A percentile compares a stretch with the other conserved stretches of the same genome.
Conservation (phyloP, 2,113 vertebrate genomes). For the Gopherus evgoodei region DNA sequence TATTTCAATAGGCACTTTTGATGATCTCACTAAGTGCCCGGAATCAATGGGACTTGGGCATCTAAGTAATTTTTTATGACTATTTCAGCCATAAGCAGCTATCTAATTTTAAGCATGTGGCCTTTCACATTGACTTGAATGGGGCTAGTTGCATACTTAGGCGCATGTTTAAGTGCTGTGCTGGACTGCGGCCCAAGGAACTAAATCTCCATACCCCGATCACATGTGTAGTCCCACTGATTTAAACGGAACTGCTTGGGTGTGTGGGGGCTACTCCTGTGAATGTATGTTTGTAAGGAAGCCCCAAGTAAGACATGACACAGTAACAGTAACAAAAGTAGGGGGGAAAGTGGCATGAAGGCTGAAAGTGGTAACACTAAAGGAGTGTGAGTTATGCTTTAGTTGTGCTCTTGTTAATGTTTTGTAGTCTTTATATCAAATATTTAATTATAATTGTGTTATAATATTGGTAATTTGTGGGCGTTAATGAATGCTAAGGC, state of each 20-base stretch:
- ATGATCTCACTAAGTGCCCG: neutral
- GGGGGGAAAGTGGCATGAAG: neutral
- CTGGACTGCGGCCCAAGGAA: neutral
- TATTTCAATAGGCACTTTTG: neutral
- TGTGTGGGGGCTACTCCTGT: neutral
- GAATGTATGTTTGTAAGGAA: neutral
- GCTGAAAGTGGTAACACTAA: neutral
- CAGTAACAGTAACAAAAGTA: neutral
- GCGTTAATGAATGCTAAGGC: neutral
- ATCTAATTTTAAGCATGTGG: neutral
- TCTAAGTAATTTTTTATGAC: fast-evolving
- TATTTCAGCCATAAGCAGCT: neutral
- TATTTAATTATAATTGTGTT: neutral
- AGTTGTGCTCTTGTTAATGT: neutral
- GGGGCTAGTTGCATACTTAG: neutral
- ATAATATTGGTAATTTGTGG: neutral
- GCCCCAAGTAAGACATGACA: neutral
- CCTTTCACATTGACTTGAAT: neutral
- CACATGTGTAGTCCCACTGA: neutral
- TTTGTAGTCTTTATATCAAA: neutral
- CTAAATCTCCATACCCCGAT: neutral
- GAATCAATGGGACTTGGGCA: neutral
- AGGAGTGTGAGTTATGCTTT: neutral
- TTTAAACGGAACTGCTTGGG: neutral
- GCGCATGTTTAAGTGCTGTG: neutral